These are phyloP conservation scores for Heterochromis multidens DNA, from an alignment of 2,113 vertebrate species.

Conservation along the genomic window DNA sequence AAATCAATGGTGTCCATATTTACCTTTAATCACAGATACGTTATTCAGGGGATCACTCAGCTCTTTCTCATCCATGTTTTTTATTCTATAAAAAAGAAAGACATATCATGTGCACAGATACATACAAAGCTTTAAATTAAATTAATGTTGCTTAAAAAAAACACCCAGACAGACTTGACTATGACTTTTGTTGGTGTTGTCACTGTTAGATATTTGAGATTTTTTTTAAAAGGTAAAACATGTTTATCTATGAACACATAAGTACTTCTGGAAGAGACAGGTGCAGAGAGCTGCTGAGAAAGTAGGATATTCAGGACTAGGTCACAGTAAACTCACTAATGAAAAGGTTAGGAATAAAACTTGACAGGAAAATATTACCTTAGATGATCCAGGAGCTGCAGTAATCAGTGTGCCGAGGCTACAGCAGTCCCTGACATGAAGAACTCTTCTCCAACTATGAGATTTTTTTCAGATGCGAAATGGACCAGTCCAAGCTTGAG, in stretches of 20 bases:
- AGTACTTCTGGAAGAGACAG: background rate
- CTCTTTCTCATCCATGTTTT: slow-evolving; percentile 92
- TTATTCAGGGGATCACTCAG: slow-evolving; percentile 89
- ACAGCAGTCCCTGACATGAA: slow-evolving; percentile 70
- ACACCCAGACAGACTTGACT: background rate
- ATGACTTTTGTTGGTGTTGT: background rate
- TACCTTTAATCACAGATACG: slow-evolving; percentile 92
- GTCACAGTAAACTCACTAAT: background rate
- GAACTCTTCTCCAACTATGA: slow-evolving; percentile 67
- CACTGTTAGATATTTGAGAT: background rate
- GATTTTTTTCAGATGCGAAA: slow-evolving; percentile 68
- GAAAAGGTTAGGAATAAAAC: background rate
- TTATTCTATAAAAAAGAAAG: slow-evolving; percentile 70
- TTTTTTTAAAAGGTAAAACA: slow-evolving; percentile 15
- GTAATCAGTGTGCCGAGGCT: slow-evolving; percentile 45
- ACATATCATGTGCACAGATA: background rate
- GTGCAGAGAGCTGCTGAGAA: background rate
- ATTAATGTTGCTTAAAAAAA: background rate
- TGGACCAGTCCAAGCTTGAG: slow-evolving; percentile 64
- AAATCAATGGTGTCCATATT: background rate
- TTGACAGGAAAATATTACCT: slow-evolving; percentile 50
- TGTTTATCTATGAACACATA: slow-evolving; percentile 15
- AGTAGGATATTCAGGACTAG: background rate
- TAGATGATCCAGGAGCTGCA: slow-evolving; percentile 34
- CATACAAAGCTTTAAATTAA: background rate